Base-by-base conservation (phyloP, 2,113 vertebrate species). In the Anguilla rostrata region DNA sequence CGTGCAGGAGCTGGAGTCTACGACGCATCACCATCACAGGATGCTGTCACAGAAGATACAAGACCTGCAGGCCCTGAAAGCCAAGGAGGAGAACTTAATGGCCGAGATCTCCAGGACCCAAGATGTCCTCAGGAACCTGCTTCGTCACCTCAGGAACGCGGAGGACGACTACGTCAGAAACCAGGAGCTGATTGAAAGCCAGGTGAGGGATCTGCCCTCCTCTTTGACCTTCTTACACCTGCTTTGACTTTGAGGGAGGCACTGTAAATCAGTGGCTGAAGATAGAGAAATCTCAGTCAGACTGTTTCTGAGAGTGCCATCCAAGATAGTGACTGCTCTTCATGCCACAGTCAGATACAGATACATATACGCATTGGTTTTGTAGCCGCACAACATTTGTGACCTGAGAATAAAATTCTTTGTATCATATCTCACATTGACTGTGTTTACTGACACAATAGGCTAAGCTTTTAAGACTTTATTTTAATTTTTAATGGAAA, bases 1-100 rank as follows among this genome's bases (percentile, higher is more conserved):
- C 22, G 22, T 26, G 9, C 88, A 99, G 98, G 96, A 98, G 89
- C 92, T 97, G 80, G 97, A 97, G 75, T 81, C 89, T 0, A 95
- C 97, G 82, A 89, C 96, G 81, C 91, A 86, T 11, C 92, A 94
- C 16, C 81, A 95, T 89, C 95, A 95, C 86, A 93, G 95, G 0
- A 84, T 94, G 66, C 90, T 97, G 63, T 97, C 96, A 87, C 94
- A 91, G 91, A 95, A 92, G 81, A 95, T 84, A 88, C 94, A 97
- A 46, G 94, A 96, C 46, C 84, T 98, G 43, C 94, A 97, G 89
- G 71, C n/a, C 0, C 90, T 96, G 83, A 91, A 87, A 57, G 90
- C 87, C 1, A 96, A 96, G 60, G 96, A 97, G 91, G 98, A 96
- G 87, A 89, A 94, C 78, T 3, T 93, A 40, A 8, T 92, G 0